Conservation (phyloP, 2,888 invertebrate species). For the Petrolisthes manimaculis region DNA sequence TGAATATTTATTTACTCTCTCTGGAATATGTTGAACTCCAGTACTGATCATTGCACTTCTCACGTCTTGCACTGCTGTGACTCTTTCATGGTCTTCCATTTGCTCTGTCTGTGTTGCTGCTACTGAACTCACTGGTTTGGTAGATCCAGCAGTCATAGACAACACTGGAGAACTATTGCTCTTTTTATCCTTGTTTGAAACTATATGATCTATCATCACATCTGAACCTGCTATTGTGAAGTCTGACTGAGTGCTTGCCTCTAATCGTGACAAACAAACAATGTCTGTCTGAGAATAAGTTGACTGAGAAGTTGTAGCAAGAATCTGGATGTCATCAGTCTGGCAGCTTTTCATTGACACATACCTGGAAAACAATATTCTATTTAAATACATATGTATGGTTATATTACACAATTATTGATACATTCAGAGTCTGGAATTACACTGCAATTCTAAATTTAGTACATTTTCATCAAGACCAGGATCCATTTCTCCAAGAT, state of each 20-base stretch:
- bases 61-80: neutral
- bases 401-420: neutral
- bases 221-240: neutral
- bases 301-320: neutral
- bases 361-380: slow-evolving; percentile 35
- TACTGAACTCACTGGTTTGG: neutral
- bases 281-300: slow-evolving; percentile 34
- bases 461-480: too few relatives aligned
- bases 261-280: neutral
- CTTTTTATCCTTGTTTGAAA: too few relatives aligned
- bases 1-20: slow-evolving; percentile 29
- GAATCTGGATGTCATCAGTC: slow-evolving; percentile 34
- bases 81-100: neutral
- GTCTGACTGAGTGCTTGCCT: slow-evolving; percentile 11
- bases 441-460: too few relatives aligned
- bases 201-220: neutral
- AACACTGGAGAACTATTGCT: too few relatives aligned
- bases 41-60: neutral
- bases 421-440: neutral
- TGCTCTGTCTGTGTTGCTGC: slow-evolving; percentile 20
- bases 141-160: too few relatives aligned
- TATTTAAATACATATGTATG: neutral
- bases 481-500: too few relatives aligned
- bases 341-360: slow-evolving; percentile 58
- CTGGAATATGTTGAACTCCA: slow-evolving; percentile 31